Conservation (phyloP, 2,888 invertebrate genomes). For the Caenorhabditis afra region DNA sequence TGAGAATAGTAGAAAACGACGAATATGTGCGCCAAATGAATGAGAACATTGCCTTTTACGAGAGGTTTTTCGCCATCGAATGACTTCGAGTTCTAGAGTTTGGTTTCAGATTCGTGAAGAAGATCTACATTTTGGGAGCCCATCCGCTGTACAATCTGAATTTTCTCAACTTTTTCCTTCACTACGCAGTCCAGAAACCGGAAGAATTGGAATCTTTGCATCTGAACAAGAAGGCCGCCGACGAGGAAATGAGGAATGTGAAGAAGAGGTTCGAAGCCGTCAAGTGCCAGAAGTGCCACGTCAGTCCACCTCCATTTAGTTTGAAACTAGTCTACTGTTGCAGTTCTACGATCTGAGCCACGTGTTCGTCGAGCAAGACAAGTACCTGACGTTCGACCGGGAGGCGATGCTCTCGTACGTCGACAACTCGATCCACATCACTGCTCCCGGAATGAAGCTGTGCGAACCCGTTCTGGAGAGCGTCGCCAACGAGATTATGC, state of each 20-base stretch:
- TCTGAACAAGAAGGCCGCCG: slow-evolving; percentile 3
- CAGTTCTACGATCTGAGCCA: slow-evolving; percentile 51
- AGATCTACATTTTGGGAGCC: slow-evolving; percentile 31
- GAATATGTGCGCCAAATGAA: slow-evolving; percentile 19
- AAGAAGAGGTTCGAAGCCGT: slow-evolving; percentile 22
- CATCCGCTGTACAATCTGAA: slow-evolving; percentile 1
- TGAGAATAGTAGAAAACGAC: slow-evolving; percentile 10
- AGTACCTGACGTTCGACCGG: slow-evolving; percentile 48
- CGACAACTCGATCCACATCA: slow-evolving; percentile 54
- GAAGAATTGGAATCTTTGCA: slow-evolving; percentile 30
- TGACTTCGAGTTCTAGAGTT: too few relatives aligned
- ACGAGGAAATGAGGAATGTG: slow-evolving; percentile 13
- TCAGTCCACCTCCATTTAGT: not conserved
- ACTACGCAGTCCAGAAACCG: slow-evolving; percentile 2
- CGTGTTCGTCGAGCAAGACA: slow-evolving; percentile 24
- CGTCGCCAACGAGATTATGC: slow-evolving; percentile 24
- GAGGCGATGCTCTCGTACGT: slow-evolving; percentile 35
- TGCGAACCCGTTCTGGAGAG: slow-evolving; percentile 33
- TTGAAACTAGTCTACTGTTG: not conserved
- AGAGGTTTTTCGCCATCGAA: slow-evolving; percentile 3
- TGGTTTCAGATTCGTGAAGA: slow-evolving; percentile 8
- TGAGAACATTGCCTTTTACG: slow-evolving; percentile 35
- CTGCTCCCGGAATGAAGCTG: slow-evolving; percentile 30
- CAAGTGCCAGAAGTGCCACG: slow-evolving; percentile 33
- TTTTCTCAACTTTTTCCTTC: slow-evolving; percentile 12